Evolutionary conservation across 2,113 vertebrate species (phyloP).

Genomic region (Amphiprion percula): DNA sequence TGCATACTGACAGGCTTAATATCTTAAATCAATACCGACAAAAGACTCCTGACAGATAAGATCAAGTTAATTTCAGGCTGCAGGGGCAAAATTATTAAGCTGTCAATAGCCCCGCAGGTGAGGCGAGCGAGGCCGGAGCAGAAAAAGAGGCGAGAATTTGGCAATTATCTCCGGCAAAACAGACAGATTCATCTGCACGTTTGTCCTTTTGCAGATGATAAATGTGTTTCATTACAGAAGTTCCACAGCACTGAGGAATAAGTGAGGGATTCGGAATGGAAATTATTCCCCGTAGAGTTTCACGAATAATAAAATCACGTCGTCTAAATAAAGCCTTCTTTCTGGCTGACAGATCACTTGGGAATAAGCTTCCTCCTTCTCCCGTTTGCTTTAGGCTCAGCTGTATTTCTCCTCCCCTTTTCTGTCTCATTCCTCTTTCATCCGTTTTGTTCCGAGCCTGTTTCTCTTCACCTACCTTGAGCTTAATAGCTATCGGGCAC

Average conservation of each 20-base stretch:
- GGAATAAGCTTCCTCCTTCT: conserved; percentile 62
- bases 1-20: conserved; percentile 79
- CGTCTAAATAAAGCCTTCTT: conserved; percentile 78
- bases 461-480: conserved; percentile 59
- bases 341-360: conserved; percentile 70
- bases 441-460: conserved; percentile 49
- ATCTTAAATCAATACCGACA: conserved; percentile 82
- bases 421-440: conserved; percentile 38
- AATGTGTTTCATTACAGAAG: conserved; percentile 85
- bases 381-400: conserved; percentile 53
- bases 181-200: conserved; percentile 74
- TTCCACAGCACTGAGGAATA: conserved; percentile 55
- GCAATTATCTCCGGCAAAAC: conserved; percentile 79
- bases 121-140: conserved; percentile 36
- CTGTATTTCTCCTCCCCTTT: conserved; percentile 20
- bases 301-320: conserved; percentile 74
- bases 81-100: conserved; percentile 80
- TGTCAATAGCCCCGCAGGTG: conserved; percentile 70
- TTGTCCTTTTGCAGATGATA: conserved; percentile 79
- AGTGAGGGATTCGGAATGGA: conserved; percentile 59
- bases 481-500: conserved; percentile 51
- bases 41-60: conserved; percentile 80
- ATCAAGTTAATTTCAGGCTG: conserved; percentile 84
- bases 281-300: conserved; percentile 66
- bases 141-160: conserved; percentile 54